Evolutionary conservation across 1,140 invertebrate species (phyloP), one percentile per base, ranked within the genome.

Genomic region (Wiebesia pumilae): DNA sequence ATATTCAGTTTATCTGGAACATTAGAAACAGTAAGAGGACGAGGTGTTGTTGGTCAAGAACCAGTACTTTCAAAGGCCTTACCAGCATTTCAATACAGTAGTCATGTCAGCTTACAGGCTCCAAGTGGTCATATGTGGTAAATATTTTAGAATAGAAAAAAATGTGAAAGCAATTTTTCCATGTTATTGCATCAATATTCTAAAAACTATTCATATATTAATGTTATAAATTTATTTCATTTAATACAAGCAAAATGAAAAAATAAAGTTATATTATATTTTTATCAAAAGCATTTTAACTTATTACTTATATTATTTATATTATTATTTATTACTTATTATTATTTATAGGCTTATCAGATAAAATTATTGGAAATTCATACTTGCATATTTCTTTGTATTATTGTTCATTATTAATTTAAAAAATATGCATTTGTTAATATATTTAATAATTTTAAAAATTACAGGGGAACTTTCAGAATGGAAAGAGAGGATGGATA

Each of bases 71-170:
- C 97, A 16, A 96, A 96, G 89, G 95, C 95, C 67, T 95, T 97
- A 88, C 98, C 98, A 79, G 98, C 98, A 89, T 99, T 99, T 95
- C 98, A 99, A 93, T 99, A 99, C 92, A 98, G 97, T 91, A 98
- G 97, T 93, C 98, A 99, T 94, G 98, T 99, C 47, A 98, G 97
- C 89, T 94, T 99, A 82, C 98, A 99, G 94, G 98, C 98, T 77
- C 98, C 98, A n/a, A 98, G 97, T 93, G 98, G 98, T 54, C 98
- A 99, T 91, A 99, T 99, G 98, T 99, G 98, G 98, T 97, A 94
- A 93, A 93, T 92, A 81, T 80, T 83, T 54, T 79, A 7, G 79
- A 67, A 84, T 67, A 7, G 3, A 67, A 62, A 62, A 62, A 62
- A n/a, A 30, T 62, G 24, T 4, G 4, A 67, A 67, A 67, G 4